Evolutionary conservation across 2,888 invertebrate species (phyloP).

Genomic region (Parascotia fuliginaria): DNA sequence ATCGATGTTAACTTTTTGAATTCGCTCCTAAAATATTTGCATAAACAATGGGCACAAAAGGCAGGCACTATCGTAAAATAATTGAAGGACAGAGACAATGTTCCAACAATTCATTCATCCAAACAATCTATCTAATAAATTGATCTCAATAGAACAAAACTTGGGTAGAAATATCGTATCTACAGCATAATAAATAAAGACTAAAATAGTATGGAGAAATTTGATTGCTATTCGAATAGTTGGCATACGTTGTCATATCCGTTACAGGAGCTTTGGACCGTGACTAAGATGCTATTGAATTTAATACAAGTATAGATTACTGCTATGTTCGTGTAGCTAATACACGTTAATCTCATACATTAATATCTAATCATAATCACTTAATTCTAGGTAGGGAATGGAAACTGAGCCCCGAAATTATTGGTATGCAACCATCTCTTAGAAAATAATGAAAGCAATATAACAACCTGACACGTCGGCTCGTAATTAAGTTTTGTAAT

Average conservation of each 20-base stretch:
- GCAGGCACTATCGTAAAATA: conserved; percentile 31
- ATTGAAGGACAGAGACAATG: conserved; percentile 31
- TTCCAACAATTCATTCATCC: conserved; percentile 15
- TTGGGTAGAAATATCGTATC: conserved; percentile 9
- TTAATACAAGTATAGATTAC: conserved; percentile 34
- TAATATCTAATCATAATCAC: conserved; percentile 26
- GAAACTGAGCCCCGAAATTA: conserved; percentile 18
- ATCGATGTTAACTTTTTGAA: conserved; percentile 22
- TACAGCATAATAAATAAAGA: conserved; percentile 22
- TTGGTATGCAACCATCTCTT: conserved; percentile 8
- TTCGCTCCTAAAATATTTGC: conserved; percentile 31
- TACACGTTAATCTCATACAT: conserved; percentile 29
- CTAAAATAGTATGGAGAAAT: conserved; percentile 16
- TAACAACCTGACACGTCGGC: conserved; percentile 2
- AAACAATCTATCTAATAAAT: conserved; percentile 14
- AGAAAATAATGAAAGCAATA: conserved; percentile 23
- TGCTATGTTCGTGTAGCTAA: conserved; percentile 28
- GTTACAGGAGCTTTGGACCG: conserved; percentile 53
- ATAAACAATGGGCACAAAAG: conserved; percentile 31
- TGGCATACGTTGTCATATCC: conserved; percentile 57
- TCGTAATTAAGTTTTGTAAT: conserved; percentile 11
- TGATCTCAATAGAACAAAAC: conserved; percentile 12
- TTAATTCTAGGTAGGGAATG: conserved; percentile 11
- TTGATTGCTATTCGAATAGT: conserved; percentile 20
- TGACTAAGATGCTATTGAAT: conserved; percentile 54